A percentile compares a stretch with the other conserved stretches of the same genome.
Evolutionary conservation across 2,113 vertebrate species (phyloP).

Genomic region (Seriola quinqueradiata): DNA sequence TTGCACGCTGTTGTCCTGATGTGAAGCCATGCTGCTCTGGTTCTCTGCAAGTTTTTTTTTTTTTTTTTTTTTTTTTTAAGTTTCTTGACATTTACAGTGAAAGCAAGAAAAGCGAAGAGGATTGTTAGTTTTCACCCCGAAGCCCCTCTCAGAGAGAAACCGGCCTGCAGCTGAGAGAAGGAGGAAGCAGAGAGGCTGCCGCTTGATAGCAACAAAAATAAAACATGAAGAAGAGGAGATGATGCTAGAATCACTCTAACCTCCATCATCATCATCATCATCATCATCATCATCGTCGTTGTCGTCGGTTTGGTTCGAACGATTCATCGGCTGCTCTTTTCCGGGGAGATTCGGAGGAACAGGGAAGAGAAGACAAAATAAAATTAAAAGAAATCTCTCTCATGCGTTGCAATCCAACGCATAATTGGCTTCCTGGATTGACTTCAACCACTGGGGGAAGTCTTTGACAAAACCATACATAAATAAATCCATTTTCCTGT

Average conservation of each 20-base stretch:
- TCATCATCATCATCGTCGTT: conserved; percentile 1
- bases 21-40: conserved; percentile 27
- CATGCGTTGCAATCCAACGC: conserved; percentile 49
- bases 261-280: conserved; percentile 15
- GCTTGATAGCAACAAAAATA: conserved; percentile 46
- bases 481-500: conserved; percentile 70
- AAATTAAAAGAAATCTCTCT: conserved; percentile 54
- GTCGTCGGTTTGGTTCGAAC: background rate
- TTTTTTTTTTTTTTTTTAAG: too few relatives aligned
- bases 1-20: conserved; percentile 20
- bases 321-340: conserved; percentile 21
- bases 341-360: conserved; percentile 13
- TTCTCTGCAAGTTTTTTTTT: background rate
- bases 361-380: conserved; percentile 35
- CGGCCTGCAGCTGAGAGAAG: conserved; percentile 9
- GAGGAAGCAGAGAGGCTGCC: conserved; percentile 5
- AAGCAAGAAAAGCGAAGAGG: conserved; percentile 7
- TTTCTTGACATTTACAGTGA: conserved; percentile 43
- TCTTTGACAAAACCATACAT: conserved; percentile 72
- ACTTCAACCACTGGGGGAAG: conserved; percentile 71
- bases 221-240: conserved; percentile 12
- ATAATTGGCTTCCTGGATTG: conserved; percentile 72
- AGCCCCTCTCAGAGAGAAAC: conserved; percentile 27
- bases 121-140: conserved; percentile 21
- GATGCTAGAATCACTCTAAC: conserved; percentile 28